These are phyloP conservation scores for Anguilla anguilla DNA, from an alignment of 2,797 vertebrate species.

Conservation along the genomic window DNA sequence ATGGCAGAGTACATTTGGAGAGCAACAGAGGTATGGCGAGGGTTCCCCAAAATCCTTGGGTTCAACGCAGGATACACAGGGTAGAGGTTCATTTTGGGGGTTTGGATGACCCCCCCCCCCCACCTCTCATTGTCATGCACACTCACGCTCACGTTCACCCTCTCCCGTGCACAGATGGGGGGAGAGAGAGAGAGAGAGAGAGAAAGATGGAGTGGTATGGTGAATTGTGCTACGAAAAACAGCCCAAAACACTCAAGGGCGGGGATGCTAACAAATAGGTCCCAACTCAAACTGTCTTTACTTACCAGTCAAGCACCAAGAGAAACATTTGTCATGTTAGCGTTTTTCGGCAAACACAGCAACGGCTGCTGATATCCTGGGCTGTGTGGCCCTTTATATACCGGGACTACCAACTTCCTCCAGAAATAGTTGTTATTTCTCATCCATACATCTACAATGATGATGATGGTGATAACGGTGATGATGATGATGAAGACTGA, in stretches of 20 bases:
- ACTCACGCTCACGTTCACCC: no score
- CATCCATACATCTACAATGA: neutral
- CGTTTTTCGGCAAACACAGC: neutral
- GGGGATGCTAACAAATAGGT: constrained; percentile 16
- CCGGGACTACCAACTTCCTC: no score
- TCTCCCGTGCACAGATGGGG: constrained; percentile 27
- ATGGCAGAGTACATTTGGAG: neutral
- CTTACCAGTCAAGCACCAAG: neutral
- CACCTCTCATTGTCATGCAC: neutral
- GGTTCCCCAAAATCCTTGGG: neutral
- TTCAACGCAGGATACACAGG: neutral
- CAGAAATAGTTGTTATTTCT: no score
- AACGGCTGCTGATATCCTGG: neutral
- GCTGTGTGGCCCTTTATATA: no score
- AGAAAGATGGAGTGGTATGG: constrained; percentile 48
- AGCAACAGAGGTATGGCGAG: neutral
- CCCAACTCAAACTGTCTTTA: neutral
- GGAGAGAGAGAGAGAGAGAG: neutral
- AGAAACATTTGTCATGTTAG: neutral
- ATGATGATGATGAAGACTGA: constrained; percentile 13
- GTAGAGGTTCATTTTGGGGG: neutral
- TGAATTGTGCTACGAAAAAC: constrained; percentile 46
- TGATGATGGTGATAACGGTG: neutral
- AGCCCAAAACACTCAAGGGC: neutral
- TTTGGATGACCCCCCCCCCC: neutral